Evolutionary conservation across 37 sponge, comb jelly and placozoan species (phyloP).

Genomic region (Petrosia ficiformis): DNA sequence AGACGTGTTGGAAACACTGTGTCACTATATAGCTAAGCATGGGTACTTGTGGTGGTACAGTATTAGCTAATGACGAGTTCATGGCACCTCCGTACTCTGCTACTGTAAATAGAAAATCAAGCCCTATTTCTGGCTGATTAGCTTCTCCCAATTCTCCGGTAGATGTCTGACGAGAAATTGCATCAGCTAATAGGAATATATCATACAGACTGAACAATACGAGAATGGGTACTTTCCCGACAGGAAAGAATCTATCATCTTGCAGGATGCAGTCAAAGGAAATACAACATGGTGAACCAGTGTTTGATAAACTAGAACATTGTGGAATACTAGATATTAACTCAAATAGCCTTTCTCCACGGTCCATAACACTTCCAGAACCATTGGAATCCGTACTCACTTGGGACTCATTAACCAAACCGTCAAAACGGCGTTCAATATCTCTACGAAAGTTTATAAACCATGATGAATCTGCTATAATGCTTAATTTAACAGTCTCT

Average conservation of each 20-base stretch:
- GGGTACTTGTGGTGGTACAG: neutral
- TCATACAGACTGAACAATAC: constrained; percentile 41
- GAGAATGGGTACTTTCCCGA: constrained; percentile 24
- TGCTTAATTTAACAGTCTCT: constrained; percentile 11
- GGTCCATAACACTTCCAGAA: neutral
- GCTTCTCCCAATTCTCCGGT: neutral
- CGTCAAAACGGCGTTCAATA: neutral
- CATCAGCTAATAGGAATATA: constrained; percentile 31
- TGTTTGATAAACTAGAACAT: neutral
- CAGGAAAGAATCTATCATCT: constrained; percentile 12
- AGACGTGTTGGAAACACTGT: constrained; percentile 80
- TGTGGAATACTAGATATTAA: neutral
- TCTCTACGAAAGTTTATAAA: constrained; percentile 78
- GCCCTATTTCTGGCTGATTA: neutral
- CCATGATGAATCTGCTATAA: constrained; percentile 84
- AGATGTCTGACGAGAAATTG: neutral
- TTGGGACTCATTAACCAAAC: neutral
- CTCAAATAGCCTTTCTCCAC: neutral
- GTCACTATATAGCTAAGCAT: constrained; percentile 48
- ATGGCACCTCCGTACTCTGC: constrained; percentile 88
- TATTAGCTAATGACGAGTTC: constrained; percentile 62
- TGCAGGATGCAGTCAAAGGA: constrained; percentile 58
- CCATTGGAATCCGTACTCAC: neutral
- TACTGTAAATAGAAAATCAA: neutral
- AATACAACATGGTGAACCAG: constrained; percentile 78